Percentiles rank a stretch among this genome's conserved stretches.
Conservation (phyloP, 1,140 invertebrate genomes). For the Amyelois transitella region DNA sequence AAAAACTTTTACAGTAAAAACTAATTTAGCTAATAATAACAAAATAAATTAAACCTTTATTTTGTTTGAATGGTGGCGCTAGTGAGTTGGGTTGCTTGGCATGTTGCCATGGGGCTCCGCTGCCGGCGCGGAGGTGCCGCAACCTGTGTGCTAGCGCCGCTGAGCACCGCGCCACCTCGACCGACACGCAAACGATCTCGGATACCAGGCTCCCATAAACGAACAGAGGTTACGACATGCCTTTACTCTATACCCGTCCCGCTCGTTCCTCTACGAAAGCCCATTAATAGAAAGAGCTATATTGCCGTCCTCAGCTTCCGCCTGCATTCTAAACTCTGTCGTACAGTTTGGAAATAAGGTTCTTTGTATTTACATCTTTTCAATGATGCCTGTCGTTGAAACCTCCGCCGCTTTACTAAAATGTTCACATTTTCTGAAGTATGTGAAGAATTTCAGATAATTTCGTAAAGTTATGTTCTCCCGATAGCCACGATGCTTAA, state of each 20-base stretch:
- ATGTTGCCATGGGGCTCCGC: conserved; percentile 10
- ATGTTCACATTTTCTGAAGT: conserved; percentile 44
- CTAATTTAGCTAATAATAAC: neutral
- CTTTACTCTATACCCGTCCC: conserved; percentile 29
- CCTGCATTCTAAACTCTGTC: conserved; percentile 14
- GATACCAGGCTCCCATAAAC: conserved; percentile 52
- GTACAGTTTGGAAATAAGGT: conserved; percentile 17
- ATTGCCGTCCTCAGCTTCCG: conserved; percentile 16
- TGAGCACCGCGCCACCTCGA: conserved; percentile 61
- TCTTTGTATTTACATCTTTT: conserved; percentile 14
- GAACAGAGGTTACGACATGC: conserved; percentile 24
- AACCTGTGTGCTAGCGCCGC: conserved; percentile 13
- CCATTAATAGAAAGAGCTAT: conserved; percentile 26
- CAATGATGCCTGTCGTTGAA: conserved; percentile 28
- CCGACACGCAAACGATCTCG: conserved; percentile 68
- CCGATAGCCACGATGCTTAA: conserved; percentile 61
- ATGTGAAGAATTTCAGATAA: conserved; percentile 49
- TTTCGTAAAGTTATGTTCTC: conserved; percentile 56
- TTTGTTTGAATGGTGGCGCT: neutral
- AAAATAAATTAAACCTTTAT: neutral
- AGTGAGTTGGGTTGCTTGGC: neutral
- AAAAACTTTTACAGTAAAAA: too few relatives aligned
- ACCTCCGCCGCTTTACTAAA: conserved; percentile 33
- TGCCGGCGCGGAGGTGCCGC: conserved; percentile 7
- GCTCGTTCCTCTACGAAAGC: conserved; percentile 32